A percentile compares a stretch with the other conserved stretches of the same genome.
Evolutionary conservation across 2,113 vertebrate genomes (phyloP).

Genomic region (Xenotilapia caudafasciata): DNA sequence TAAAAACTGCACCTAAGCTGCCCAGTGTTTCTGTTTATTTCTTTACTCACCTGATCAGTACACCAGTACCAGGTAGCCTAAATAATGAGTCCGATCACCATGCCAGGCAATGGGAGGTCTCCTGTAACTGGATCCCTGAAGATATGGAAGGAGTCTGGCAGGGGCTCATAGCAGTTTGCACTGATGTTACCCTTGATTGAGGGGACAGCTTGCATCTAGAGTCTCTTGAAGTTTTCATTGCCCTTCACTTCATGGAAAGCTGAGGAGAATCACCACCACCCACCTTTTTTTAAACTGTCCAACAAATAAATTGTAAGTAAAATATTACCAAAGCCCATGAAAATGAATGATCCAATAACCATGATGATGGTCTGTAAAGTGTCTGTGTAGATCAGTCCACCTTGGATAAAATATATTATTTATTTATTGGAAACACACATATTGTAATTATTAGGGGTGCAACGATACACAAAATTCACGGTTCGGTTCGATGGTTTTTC

Average conservation of each 20-base stretch:
- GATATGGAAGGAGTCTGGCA: neutral
- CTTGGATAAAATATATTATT: slow-evolving; percentile 47
- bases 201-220: slow-evolving; percentile 82
- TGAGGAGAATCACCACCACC: slow-evolving; percentile 25
- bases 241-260: slow-evolving; percentile 85
- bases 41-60: neutral
- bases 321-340: neutral
- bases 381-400: slow-evolving; percentile 16
- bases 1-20: neutral
- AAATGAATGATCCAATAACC: neutral
- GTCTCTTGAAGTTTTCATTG: slow-evolving; percentile 73
- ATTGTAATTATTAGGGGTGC: neutral
- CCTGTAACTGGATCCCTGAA: neutral
- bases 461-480: no score
- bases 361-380: neutral
- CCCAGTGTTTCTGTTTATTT: neutral
- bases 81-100: neutral
- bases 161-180: slow-evolving; percentile 57
- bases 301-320: neutral
- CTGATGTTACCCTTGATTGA: neutral
- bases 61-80: neutral
- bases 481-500: no score
- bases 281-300: neutral
- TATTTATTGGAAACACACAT: neutral
- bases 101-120: neutral